phyloP scores from a whole-genome alignment of 2,113 vertebrate genomes.

The Piprites chloris region DNA sequence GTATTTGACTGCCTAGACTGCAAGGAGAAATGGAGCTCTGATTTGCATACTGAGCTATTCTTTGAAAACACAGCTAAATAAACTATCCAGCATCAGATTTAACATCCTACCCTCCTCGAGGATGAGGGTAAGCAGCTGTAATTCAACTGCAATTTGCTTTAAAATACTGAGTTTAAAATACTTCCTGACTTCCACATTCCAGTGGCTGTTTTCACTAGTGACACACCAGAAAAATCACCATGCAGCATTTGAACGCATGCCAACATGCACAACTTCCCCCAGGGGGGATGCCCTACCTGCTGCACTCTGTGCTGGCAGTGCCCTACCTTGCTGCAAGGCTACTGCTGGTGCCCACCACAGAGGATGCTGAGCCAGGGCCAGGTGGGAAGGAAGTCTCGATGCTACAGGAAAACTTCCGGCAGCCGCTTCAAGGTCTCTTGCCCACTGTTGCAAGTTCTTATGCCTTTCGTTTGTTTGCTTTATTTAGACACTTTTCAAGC shows the following conservation, averaged over 20 bases:
- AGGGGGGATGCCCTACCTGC: accelerated
- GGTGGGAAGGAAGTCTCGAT: background rate
- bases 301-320: background rate
- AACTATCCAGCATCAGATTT: background rate
- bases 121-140: background rate
- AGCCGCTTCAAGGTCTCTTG: background rate
- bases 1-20: background rate
- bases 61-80: background rate
- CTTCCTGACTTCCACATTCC: background rate
- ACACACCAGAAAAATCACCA: background rate
- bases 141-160: background rate
- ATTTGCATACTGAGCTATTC: background rate
- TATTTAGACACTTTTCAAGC: background rate
- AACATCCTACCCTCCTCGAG: background rate
- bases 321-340: background rate
- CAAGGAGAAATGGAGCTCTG: background rate
- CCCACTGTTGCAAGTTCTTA: background rate
- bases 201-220: background rate
- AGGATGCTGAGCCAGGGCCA: background rate
- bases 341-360: background rate
- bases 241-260: background rate
- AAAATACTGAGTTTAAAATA: background rate
- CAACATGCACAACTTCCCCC: accelerated
- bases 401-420: background rate
- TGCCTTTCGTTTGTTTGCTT: background rate